Percentiles rank a stretch among this genome's conserved stretches.
Conservation (phyloP, 2,113 vertebrate species). For the Hirundichthys speculiger region DNA sequence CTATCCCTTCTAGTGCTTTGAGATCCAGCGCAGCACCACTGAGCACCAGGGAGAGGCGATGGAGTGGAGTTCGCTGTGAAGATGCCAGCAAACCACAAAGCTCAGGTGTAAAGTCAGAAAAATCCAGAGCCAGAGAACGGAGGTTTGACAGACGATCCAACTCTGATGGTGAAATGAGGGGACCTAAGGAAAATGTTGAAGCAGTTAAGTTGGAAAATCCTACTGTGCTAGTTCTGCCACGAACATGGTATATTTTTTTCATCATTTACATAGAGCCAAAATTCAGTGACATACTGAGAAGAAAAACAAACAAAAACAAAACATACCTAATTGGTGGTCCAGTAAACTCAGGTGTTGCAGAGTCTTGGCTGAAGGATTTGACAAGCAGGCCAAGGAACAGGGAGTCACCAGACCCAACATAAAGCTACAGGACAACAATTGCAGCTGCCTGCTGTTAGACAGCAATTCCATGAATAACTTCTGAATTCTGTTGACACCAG, state of each 20-base stretch:
- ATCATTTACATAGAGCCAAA: too few relatives aligned
- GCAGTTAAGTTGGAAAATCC: not conserved
- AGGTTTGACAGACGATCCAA: constrained; percentile 91
- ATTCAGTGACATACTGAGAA: not conserved
- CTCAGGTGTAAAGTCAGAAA: constrained; percentile 94
- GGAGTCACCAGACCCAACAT: constrained; percentile 96
- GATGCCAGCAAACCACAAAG: constrained; percentile 92
- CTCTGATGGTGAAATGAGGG: constrained; percentile 89
- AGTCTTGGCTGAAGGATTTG: constrained; percentile 90
- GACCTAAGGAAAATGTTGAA: constrained; percentile 59
- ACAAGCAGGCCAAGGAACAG: constrained; percentile 90
- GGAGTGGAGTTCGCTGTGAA: constrained; percentile 89
- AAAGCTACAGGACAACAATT: constrained; percentile 95
- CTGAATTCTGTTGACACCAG: constrained; percentile 86
- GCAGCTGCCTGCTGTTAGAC: constrained; percentile 93
- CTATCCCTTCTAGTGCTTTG: constrained; percentile 90
- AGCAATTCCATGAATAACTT: constrained; percentile 95
- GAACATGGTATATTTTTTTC: too few relatives aligned
- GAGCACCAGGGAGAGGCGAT: constrained; percentile 95
- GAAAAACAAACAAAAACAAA: not conserved
- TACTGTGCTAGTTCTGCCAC: too few relatives aligned
- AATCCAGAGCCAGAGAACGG: constrained; percentile 93
- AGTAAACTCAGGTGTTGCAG: constrained; percentile 95
- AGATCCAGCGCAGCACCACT: constrained; percentile 90
- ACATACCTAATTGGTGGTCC: constrained; percentile 88